Conservation (phyloP, 2,797 vertebrate species). For the Scolopax rusticola region DNA sequence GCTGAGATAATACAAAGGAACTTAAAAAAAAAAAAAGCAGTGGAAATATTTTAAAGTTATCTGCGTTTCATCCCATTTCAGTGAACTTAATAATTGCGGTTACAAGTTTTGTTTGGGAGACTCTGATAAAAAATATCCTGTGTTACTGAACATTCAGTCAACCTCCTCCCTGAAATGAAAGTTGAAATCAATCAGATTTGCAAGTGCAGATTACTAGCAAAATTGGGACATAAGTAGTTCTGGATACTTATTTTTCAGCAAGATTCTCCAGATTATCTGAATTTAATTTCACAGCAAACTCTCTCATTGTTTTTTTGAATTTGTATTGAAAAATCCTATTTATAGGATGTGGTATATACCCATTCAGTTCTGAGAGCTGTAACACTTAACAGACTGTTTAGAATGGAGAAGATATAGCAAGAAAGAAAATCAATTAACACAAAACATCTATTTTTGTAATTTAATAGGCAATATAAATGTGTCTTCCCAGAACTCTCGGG, state of each 20-base stretch:
- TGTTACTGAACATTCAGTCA: background rate
- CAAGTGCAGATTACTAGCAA: background rate
- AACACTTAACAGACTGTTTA: background rate
- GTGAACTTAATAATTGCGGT: background rate
- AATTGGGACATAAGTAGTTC: background rate
- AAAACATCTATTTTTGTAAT: background rate
- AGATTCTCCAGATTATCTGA: background rate
- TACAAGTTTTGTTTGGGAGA: background rate
- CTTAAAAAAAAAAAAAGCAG: background rate
- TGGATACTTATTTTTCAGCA: background rate
- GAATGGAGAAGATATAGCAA: background rate
- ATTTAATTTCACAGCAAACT: background rate
- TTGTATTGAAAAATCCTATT: background rate
- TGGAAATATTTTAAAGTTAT: background rate
- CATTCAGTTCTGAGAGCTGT: background rate
- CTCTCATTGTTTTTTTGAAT: background rate
- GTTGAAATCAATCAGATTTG: background rate
- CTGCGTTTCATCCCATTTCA: background rate
- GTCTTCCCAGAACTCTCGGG: background rate
- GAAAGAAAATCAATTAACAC: background rate
- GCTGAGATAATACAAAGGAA: background rate
- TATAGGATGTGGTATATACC: background rate
- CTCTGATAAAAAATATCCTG: background rate
- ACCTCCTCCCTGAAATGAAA: background rate
- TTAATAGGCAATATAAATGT: background rate